Evolutionary conservation across 2,113 vertebrate genomes (phyloP).

Genomic region (Mungos mungo): DNA sequence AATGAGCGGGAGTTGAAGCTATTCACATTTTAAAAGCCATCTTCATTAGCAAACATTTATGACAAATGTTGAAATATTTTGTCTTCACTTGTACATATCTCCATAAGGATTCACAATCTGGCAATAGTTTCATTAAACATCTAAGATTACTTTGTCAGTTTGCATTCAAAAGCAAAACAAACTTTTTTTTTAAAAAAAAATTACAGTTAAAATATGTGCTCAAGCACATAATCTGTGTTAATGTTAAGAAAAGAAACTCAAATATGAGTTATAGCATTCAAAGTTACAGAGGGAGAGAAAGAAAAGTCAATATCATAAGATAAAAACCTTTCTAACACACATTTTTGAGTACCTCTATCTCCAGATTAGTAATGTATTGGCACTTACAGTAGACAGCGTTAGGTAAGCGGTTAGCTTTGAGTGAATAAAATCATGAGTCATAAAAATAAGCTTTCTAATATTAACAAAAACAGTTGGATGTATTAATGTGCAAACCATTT

Average conservation of each 20-base stretch:
- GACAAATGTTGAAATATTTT: constrained; percentile 60
- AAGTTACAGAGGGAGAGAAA: not conserved
- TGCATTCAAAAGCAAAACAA: constrained; percentile 36
- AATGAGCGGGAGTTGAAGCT: not conserved
- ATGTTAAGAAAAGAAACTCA: not conserved
- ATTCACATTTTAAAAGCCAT: constrained; percentile 22
- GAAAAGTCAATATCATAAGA: not conserved
- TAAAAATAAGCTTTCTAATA: not conserved
- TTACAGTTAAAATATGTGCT: constrained; percentile 18
- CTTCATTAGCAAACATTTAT: constrained; percentile 65
- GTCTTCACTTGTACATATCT: constrained; percentile 13
- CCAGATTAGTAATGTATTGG: not conserved
- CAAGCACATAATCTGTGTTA: not conserved
- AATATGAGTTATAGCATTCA: not conserved
- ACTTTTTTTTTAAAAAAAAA: not conserved
- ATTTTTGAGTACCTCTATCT: not conserved
- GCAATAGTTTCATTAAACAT: constrained; percentile 40
- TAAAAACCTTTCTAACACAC: not conserved
- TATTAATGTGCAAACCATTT: not conserved
- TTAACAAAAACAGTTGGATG: not conserved
- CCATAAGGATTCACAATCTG: constrained; percentile 53
- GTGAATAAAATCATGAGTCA: not conserved
- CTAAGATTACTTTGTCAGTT: constrained; percentile 24
- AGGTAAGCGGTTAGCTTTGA: not conserved
- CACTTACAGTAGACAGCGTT: not conserved